Base-by-base conservation (phyloP, 2,888 invertebrate species). In the Pandemis cinnamomeana region DNA sequence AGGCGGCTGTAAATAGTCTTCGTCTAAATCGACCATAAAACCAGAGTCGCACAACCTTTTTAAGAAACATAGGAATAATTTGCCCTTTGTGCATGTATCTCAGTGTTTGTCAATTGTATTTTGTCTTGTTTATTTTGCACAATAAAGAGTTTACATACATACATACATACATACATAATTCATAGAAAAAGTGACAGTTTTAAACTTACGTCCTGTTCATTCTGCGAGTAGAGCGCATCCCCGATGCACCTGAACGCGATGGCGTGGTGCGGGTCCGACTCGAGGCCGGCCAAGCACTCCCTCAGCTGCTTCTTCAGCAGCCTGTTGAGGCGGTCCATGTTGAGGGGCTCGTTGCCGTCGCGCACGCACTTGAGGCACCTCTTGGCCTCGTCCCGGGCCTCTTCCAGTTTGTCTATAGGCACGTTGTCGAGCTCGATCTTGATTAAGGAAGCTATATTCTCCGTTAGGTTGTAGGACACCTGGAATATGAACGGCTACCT, bases 151-250 rank as follows among this genome's bases (percentile, higher is more conserved):
- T n/a, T n/a, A n/a, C n/a, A n/a, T n/a, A n/a, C n/a, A n/a, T n/a
- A n/a, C n/a, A n/a, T n/a, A n/a, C n/a, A n/a, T n/a, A n/a, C n/a
- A n/a, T n/a, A n/a, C n/a, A 20, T 20, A 20, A 1, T 20, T 20
- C 20, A 20, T 20, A 20, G 27, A 36, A 46, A 8, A 1, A 46
- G 3, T 4, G 10, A 46, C 10, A 3, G 4, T 11, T 10, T 2
- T 11, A 2, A 46, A 93, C 95, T 95, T 87, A 98, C 97, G 87
- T 98, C 96, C 78, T 95, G 91, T 78, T 96, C 95, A 62, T 94
- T 95, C 71, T 96, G 95, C 13, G 98, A 98, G 88, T 98, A 98
- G 44, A 99, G 91, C 83, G 97, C 96, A 85, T 98, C 98, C 0
- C 97, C 97, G 78, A 98, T 97, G 70, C 97, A 95, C 81, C 96